These are phyloP conservation scores for Rhagoletis zephyria DNA, from an alignment of 1,140 invertebrate species.

Conservation along the genomic window DNA sequence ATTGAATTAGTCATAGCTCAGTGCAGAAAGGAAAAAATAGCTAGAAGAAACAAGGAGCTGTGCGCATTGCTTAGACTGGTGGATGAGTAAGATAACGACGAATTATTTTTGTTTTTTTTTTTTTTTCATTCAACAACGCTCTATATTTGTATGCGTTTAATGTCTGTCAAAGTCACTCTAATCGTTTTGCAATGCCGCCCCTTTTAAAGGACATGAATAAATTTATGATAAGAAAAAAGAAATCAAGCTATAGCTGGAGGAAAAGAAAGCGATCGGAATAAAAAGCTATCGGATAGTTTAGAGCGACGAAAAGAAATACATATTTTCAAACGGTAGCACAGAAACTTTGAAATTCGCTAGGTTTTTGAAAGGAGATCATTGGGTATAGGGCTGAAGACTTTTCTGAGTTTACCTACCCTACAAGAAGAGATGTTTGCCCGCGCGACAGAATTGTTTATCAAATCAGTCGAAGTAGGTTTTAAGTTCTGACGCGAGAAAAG, in stretches of 20 bases:
- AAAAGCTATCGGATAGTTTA: no score
- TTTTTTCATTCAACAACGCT: background rate
- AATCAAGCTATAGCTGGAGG: background rate
- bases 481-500: no score
- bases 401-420: no score
- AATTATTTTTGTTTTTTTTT: background rate
- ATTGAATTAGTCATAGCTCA: conserved; percentile 52
- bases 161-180: conserved; percentile 43
- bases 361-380: no score
- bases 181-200: conserved; percentile 19
- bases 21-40: background rate
- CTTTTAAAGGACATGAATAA: conserved; percentile 10
- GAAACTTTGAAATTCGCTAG: no score
- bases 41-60: background rate
- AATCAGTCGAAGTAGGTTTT: no score
- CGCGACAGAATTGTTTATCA: no score
- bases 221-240: background rate
- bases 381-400: no score
- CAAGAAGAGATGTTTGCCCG: no score
- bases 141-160: background rate
- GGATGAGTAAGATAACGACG: background rate
- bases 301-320: no score
- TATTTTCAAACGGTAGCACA: no score
- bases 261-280: background rate
- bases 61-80: background rate